Conservation (phyloP, 37 sponge, comb jelly and placozoan genomes). For the Aplysina aerophoba region DNA sequence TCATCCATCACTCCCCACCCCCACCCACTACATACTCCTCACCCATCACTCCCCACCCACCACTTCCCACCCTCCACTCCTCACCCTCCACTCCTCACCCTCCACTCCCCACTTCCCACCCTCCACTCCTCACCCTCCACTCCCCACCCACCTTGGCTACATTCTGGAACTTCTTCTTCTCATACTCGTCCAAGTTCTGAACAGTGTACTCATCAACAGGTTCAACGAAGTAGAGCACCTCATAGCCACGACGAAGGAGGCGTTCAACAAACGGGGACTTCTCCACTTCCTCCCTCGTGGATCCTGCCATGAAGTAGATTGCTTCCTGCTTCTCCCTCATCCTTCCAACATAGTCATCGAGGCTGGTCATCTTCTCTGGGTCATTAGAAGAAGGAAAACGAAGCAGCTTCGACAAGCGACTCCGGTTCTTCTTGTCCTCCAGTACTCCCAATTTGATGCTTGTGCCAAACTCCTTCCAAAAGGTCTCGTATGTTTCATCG, state of each 20-base stretch:
- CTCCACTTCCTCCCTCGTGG: slow-evolving; percentile 71
- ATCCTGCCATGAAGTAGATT: slow-evolving; percentile 95
- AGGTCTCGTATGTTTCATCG: slow-evolving; percentile 79
- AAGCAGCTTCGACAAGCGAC: slow-evolving; percentile 90
- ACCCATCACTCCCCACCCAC: no score
- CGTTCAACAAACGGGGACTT: slow-evolving; percentile 96
- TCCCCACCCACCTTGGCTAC: slow-evolving; percentile 79
- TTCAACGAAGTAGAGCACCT: slow-evolving; percentile 93
- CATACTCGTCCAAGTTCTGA: slow-evolving; percentile 92
- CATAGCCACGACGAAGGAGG: slow-evolving; percentile 91
- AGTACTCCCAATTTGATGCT: slow-evolving; percentile 83
- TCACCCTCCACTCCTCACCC: no score
- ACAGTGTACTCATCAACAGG: slow-evolving; percentile 95
- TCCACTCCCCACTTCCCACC: no score
- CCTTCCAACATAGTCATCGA: slow-evolving; percentile 92
- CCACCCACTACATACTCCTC: no score
- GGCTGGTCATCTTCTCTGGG: slow-evolving; percentile 70
- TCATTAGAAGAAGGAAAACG: slow-evolving; percentile 91
- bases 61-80: no score
- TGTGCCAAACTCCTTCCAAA: slow-evolving; percentile 96
- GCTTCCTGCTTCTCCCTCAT: slow-evolving; percentile 98
- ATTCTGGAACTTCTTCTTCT: slow-evolving; percentile 93
- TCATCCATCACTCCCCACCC: no score
- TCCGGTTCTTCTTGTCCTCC: slow-evolving; percentile 91
- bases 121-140: background rate